These are phyloP conservation scores for Alloscopus bannaensis DNA, from an alignment of 2,888 invertebrate species.

Conservation along the genomic window DNA sequence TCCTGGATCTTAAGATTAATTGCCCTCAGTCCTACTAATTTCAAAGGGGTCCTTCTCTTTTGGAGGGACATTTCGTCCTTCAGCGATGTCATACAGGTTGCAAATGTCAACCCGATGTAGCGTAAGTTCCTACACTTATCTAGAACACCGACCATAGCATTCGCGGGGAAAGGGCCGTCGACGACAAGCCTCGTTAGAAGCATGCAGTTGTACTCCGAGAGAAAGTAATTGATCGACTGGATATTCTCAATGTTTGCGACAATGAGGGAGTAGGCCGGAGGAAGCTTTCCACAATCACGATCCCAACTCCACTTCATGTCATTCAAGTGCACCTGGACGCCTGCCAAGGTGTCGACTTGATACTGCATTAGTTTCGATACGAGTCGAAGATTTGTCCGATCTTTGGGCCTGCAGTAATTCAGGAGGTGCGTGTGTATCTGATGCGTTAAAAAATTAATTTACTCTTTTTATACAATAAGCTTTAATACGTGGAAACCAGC, in stretches of 20 bases:
- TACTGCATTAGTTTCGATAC: conserved; percentile 52
- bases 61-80: conserved; percentile 33
- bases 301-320: conserved; percentile 45
- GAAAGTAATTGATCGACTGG: conserved; percentile 18
- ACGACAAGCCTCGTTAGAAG: conserved; percentile 33
- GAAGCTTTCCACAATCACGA: conserved; percentile 19
- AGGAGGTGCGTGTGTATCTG: conserved; percentile 33
- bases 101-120: conserved; percentile 41
- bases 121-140: conserved; percentile 28
- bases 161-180: conserved; percentile 35
- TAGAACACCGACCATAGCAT: conserved; percentile 18
- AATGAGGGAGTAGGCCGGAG: conserved; percentile 38
- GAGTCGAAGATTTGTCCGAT: conserved; percentile 29
- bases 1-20: conserved; percentile 36
- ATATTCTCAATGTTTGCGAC: conserved; percentile 27
- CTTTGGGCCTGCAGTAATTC: conserved; percentile 7
- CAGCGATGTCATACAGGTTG: conserved; percentile 32
- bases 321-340: conserved; percentile 36
- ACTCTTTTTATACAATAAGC: not conserved
- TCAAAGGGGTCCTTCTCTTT: conserved; percentile 8
- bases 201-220: conserved; percentile 30
- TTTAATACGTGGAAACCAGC: not conserved
- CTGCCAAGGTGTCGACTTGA: conserved; percentile 45
- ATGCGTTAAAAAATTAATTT: too few relatives aligned
- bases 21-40: conserved; percentile 24